A percentile compares a stretch with the other conserved stretches of the same genome.
phyloP scores from a whole-genome alignment of 2,797 vertebrate species.

The Esox masquinongy region DNA sequence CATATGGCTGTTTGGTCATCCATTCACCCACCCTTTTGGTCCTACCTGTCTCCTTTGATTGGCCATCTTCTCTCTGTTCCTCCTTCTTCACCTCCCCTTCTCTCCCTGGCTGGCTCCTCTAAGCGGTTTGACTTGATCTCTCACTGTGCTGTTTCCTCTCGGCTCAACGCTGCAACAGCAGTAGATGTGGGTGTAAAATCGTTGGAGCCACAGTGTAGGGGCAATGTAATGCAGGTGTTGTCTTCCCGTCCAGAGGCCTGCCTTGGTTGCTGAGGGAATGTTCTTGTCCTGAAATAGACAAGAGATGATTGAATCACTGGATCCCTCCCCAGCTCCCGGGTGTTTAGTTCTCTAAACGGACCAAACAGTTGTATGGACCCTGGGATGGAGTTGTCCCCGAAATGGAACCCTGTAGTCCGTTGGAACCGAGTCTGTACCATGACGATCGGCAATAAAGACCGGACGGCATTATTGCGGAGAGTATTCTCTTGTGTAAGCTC shows the following conservation, averaged over 20 bases:
- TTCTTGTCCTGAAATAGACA: constrained; percentile 11
- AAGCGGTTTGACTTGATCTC: constrained; percentile 10
- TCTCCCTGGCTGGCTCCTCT: constrained; percentile 4
- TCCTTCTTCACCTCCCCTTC: not conserved
- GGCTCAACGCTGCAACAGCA: not conserved
- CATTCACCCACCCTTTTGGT: not conserved
- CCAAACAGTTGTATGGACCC: not conserved
- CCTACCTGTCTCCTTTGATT: not conserved
- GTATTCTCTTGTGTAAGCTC: not conserved
- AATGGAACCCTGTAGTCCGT: not conserved
- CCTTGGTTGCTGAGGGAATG: not conserved
- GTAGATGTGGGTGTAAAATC: not conserved
- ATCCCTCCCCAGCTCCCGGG: not conserved
- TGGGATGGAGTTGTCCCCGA: not conserved
- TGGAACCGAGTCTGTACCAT: not conserved
- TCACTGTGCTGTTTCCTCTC: not conserved
- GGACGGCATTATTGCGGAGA: not conserved
- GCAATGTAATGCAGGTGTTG: no score
- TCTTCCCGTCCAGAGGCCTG: not conserved
- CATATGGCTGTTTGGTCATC: no score
- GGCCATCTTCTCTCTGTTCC: not conserved
- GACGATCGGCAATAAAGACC: not conserved
- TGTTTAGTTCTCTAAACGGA: not conserved
- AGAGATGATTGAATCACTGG: not conserved
- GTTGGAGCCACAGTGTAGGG: not conserved